Percentiles rank a stretch among this genome's conserved stretches.
These are phyloP conservation scores for Hyles vespertilio DNA, from an alignment of 1,140 invertebrate species.

Conservation along the genomic window DNA sequence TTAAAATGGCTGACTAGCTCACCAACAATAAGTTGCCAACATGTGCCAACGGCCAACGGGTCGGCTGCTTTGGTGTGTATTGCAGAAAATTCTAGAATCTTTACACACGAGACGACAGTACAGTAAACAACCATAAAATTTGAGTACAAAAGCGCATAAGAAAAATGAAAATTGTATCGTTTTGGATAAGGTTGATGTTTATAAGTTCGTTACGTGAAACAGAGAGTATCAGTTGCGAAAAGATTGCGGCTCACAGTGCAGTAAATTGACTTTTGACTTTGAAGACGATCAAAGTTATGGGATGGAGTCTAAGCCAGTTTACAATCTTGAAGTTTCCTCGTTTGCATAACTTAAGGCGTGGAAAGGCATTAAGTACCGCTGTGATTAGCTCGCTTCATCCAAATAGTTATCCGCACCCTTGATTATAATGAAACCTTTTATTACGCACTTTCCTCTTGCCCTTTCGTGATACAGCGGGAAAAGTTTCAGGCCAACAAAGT, in stretches of 20 bases:
- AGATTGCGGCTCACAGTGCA: constrained; percentile 17
- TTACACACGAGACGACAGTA: too few species aligned
- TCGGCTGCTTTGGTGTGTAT: too few species aligned
- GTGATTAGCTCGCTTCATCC: constrained; percentile 31
- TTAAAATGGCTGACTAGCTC: too few species aligned
- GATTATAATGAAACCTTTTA: constrained; percentile 24
- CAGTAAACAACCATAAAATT: too few species aligned
- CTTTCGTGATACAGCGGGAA: too few species aligned
- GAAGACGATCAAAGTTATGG: constrained; percentile 63
- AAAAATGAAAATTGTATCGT: too few species aligned
- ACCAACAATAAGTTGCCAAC: too few species aligned
- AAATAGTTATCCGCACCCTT: constrained; percentile 23
- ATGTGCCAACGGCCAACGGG: too few species aligned
- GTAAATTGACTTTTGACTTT: constrained; percentile 52
- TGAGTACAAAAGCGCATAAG: too few species aligned
- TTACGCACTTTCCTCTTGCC: constrained; percentile 5
- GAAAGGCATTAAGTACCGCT: constrained; percentile 50
- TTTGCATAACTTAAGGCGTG: constrained; percentile 60
- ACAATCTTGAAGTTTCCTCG: constrained; percentile 57
- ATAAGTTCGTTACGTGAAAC: neutral
- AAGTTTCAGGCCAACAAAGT: too few species aligned
- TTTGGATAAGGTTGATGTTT: too few species aligned
- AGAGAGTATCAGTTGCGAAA: neutral
- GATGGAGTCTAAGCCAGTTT: constrained; percentile 53
- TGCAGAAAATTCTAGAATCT: too few species aligned